Percentiles rank a stretch among this genome's conserved stretches.
phyloP scores from a whole-genome alignment of 1,140 invertebrate species.

The Pogonognathellus flavescens region DNA sequence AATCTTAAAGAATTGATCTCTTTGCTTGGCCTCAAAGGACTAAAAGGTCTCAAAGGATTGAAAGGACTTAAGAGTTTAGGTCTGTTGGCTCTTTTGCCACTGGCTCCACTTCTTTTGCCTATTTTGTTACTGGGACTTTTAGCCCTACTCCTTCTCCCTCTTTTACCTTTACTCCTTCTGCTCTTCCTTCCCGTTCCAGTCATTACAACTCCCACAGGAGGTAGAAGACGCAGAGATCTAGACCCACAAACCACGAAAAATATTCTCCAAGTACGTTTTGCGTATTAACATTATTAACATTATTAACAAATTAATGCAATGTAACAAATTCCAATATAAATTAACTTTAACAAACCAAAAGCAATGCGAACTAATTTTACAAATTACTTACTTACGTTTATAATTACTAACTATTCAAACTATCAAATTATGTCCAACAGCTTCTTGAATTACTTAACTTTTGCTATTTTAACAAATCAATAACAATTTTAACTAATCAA shows the following conservation, averaged over 20 bases:
- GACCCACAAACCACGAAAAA: conserved; percentile 4
- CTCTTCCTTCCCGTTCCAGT: conserved; percentile 58
- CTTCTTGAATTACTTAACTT: no score
- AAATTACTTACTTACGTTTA: no score
- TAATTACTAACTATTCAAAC: no score
- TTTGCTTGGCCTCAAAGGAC: conserved; percentile 40
- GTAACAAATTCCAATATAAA: conserved; percentile 4
- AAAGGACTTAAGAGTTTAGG: conserved; percentile 53
- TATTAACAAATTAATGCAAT: background rate
- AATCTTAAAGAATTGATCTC: conserved; percentile 51
- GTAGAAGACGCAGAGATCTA: conserved; percentile 5
- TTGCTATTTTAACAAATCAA: no score
- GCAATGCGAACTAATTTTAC: background rate
- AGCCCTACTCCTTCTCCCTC: conserved; percentile 10
- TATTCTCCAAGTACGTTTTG: conserved; percentile 30
- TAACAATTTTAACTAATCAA: no score
- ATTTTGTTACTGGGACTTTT: conserved; percentile 37
- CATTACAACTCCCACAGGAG: conserved; percentile 27
- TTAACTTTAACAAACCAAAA: background rate
- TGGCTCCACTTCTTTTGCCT: conserved; percentile 51
- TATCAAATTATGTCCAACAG: no score
- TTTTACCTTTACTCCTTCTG: conserved; percentile 49
- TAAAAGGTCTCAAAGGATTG: conserved; percentile 60
- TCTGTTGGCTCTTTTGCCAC: conserved; percentile 24
- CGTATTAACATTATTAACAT: conserved; percentile 34